These are phyloP conservation scores for Ernsta delagoae DNA, from an alignment of 2,888 invertebrate genomes.

Conservation along the genomic window DNA sequence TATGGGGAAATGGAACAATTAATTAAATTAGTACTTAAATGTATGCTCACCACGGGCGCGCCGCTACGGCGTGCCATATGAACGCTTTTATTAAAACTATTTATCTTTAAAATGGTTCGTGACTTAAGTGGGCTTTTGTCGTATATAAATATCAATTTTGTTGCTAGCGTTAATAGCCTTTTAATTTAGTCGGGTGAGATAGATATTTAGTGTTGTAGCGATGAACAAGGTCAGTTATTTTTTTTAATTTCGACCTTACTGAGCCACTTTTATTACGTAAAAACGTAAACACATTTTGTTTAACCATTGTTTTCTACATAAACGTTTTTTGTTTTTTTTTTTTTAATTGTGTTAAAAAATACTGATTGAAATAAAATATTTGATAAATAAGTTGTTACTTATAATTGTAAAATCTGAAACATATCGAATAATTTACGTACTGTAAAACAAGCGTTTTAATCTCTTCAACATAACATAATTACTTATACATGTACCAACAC, in stretches of 20 bases:
- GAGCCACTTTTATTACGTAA: too few relatives aligned
- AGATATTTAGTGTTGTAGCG: too few relatives aligned
- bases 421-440: too few relatives aligned
- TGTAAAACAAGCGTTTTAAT: not conserved
- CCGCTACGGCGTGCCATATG: constrained; percentile 40
- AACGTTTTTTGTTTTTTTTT: too few relatives aligned
- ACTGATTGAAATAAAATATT: too few relatives aligned
- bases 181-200: constrained; percentile 3
- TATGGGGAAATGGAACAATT: constrained; percentile 77
- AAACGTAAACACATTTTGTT: too few relatives aligned
- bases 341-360: too few relatives aligned
- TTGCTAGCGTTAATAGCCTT: constrained; percentile 11
- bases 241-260: too few relatives aligned
- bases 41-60: constrained; percentile 56
- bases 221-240: too few relatives aligned
- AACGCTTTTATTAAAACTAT: constrained; percentile 74
- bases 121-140: constrained; percentile 38
- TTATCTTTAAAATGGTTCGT: constrained; percentile 58
- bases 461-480: not conserved
- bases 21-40: constrained; percentile 80
- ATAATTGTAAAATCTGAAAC: too few relatives aligned
- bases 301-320: too few relatives aligned
- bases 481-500: not conserved
- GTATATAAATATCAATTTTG: constrained; percentile 20
- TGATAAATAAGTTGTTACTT: not conserved